Conservation (phyloP, 2,113 vertebrate species). For the Dipodomys ordii region DNA sequence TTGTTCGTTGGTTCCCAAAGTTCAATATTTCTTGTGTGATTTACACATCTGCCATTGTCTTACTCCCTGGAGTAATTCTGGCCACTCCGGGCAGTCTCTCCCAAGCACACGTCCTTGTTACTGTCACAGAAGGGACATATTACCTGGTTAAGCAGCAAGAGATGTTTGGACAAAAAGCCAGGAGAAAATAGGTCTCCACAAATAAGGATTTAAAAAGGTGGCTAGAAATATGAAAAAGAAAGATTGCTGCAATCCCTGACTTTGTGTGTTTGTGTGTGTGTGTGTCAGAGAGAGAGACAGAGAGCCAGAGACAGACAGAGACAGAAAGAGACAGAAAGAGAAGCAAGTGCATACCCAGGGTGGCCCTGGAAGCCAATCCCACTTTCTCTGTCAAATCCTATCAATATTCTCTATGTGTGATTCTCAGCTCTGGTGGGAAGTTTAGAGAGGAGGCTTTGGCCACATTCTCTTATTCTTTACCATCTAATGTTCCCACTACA, state of each 20-base stretch:
- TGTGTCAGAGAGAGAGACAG: background rate
- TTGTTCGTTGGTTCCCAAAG: conserved; percentile 84
- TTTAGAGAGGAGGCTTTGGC: background rate
- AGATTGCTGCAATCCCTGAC: background rate
- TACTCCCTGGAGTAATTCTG: conserved; percentile 68
- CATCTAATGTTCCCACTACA: background rate
- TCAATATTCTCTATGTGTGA: background rate
- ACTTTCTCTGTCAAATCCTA: background rate
- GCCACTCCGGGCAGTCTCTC: conserved; percentile 71
- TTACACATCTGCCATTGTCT: conserved; percentile 83
- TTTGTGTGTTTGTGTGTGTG: background rate
- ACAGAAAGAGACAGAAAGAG: background rate
- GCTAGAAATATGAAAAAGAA: background rate
- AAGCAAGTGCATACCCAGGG: background rate
- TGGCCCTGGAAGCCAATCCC: accelerated
- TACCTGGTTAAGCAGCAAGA: conserved; percentile 73
- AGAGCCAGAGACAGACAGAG: no score
- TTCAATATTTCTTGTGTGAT: conserved; percentile 88
- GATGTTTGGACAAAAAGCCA: conserved; percentile 23
- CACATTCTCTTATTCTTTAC: background rate
- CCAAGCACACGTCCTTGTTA: conserved; percentile 61
- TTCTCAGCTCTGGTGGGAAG: background rate
- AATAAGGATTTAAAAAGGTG: conserved; percentile 31
- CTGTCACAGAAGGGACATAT: conserved; percentile 75
- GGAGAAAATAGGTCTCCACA: conserved; percentile 29